These are phyloP conservation scores for Oreochromis niloticus DNA, from an alignment of 2,113 vertebrate species.

Conservation along the genomic window DNA sequence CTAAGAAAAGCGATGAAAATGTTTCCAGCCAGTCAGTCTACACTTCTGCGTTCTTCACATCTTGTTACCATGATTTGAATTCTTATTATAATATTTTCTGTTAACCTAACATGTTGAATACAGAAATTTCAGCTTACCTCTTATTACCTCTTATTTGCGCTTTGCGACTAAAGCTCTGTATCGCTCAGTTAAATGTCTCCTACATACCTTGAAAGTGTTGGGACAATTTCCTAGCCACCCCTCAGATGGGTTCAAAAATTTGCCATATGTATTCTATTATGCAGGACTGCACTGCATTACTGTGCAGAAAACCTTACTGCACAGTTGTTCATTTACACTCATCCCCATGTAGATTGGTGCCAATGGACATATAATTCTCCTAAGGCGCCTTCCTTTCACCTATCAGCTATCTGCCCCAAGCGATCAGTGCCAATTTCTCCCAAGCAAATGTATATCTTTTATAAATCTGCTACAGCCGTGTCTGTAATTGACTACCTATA, in stretches of 20 bases:
- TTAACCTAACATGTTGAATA: background rate
- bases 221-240: background rate
- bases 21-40: background rate
- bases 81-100: background rate
- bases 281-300: background rate
- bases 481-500: conserved; percentile 54
- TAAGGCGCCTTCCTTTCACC: background rate
- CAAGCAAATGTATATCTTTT: conserved; percentile 34
- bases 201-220: background rate
- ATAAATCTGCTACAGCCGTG: conserved; percentile 34
- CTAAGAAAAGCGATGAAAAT: background rate
- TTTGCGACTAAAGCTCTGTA: background rate
- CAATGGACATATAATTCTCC: background rate
- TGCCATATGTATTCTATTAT: background rate
- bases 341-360: background rate
- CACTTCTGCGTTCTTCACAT: background rate
- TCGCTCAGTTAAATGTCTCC: background rate
- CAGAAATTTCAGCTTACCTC: background rate
- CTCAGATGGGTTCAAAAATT: background rate
- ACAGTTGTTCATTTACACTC: background rate
- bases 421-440: conserved; percentile 9
- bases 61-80: background rate
- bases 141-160: background rate
- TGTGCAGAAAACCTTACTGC: background rate
- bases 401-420: background rate